phyloP scores from a whole-genome alignment of 2,888 invertebrate genomes.

The Erynnis tages region DNA sequence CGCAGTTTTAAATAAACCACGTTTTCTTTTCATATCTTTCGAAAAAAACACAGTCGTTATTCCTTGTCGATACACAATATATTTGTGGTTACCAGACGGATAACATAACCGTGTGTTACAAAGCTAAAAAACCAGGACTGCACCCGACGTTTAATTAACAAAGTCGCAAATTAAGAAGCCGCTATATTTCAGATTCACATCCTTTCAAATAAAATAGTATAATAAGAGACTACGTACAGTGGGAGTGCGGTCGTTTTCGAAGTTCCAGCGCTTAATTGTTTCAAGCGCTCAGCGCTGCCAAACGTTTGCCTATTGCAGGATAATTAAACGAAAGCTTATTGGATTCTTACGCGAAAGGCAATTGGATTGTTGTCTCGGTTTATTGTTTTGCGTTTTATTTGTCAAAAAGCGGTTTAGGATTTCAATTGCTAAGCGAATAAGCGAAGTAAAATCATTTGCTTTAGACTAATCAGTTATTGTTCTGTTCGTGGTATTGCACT shows the following conservation, averaged over 20 bases:
- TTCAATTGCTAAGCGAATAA: neutral
- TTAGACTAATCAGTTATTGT: no score
- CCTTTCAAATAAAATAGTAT: constrained; percentile 39
- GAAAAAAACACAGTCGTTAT: no score
- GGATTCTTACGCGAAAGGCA: constrained; percentile 27
- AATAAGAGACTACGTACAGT: constrained; percentile 32
- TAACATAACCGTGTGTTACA: no score
- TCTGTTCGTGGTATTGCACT: no score
- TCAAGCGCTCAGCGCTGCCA: constrained; percentile 42
- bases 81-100: no score
- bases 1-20: no score
- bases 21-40: no score
- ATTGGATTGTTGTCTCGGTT: neutral
- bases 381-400: constrained; percentile 1
- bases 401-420: neutral
- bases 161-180: constrained; percentile 21
- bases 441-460: no score
- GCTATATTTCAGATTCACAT: constrained; percentile 36
- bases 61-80: no score
- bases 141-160: constrained; percentile 5
- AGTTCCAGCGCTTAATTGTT: constrained; percentile 52
- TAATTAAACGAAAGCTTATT: constrained; percentile 55
- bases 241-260: constrained; percentile 41
- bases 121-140: neutral
- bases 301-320: constrained; percentile 45